Evolutionary conservation across 2,888 invertebrate species (phyloP).

Genomic region (Nematopogon swammerdamellus): DNA sequence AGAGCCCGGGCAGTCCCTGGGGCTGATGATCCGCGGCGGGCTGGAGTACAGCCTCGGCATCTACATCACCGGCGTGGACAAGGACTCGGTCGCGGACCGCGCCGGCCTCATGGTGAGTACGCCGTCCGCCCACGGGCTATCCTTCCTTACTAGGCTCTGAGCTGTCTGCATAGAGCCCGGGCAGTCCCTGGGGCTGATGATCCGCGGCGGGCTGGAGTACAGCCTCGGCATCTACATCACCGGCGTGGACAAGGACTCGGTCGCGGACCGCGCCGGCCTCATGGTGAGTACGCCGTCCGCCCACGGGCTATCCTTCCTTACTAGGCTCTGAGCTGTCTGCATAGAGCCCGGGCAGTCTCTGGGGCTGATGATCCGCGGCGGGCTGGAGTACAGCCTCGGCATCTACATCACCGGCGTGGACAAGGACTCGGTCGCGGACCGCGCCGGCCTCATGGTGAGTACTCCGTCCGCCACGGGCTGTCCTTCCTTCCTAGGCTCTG

Average conservation of each 20-base stretch:
- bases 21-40: conserved; percentile 93
- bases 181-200: conserved; percentile 75
- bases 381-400: conserved; percentile 91
- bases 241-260: conserved; percentile 91
- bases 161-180: too few species aligned
- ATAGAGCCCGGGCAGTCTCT: conserved; percentile 22
- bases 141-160: conserved; percentile 1
- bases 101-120: conserved; percentile 78
- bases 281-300: conserved; percentile 72
- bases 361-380: conserved; percentile 93
- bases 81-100: conserved; percentile 88
- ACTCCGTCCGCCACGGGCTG: conserved; percentile 1
- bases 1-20: conserved; percentile 87
- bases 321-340: not conserved
- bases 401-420: conserved; percentile 96
- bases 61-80: conserved; percentile 93
- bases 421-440: conserved; percentile 88
- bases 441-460: conserved; percentile 81
- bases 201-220: conserved; percentile 92
- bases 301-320: conserved; percentile 3
- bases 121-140: conserved; percentile 2
- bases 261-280: conserved; percentile 86
- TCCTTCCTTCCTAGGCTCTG: conserved; percentile 1
- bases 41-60: conserved; percentile 94
- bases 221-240: conserved; percentile 95